These are phyloP conservation scores for Denticeps clupeoides DNA, from an alignment of 2,797 vertebrate genomes.

Conservation along the genomic window DNA sequence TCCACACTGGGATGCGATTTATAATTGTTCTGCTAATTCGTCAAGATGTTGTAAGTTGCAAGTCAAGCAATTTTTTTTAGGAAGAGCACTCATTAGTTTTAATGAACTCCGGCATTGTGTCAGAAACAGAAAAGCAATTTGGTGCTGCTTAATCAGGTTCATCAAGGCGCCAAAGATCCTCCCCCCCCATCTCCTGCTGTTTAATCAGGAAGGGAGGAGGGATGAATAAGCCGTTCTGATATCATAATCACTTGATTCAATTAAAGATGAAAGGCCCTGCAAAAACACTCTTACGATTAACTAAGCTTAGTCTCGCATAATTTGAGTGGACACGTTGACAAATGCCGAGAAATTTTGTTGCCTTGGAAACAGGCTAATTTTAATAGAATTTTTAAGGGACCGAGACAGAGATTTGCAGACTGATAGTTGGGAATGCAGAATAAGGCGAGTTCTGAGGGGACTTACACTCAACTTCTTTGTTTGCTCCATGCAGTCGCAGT, in stretches of 20 bases:
- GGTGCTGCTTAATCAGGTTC: constrained; percentile 1
- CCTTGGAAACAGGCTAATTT: constrained; percentile 23
- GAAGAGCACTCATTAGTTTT: constrained; percentile 15
- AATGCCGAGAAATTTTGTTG: constrained; percentile 19
- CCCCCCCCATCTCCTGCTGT: background rate
- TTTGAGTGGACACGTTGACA: constrained; percentile 5
- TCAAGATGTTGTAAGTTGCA: constrained; percentile 6
- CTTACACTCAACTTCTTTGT: background rate
- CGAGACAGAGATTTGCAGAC: background rate
- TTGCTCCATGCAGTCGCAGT: no score
- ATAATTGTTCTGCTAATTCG: constrained; percentile 15
- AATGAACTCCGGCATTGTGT: constrained; percentile 4
- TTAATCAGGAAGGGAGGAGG: background rate
- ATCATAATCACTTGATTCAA: constrained; percentile 14
- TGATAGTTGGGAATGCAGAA: background rate
- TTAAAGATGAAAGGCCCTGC: constrained; percentile 17
- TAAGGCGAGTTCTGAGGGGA: no score
- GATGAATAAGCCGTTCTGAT: background rate
- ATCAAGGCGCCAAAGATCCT: background rate
- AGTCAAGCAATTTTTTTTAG: constrained; percentile 15
- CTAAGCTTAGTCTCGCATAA: constrained; percentile 15
- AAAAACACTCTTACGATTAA: constrained; percentile 14
- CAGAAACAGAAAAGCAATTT: background rate
- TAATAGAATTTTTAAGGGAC: constrained; percentile 1
- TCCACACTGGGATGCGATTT: constrained; percentile 11